Base-by-base conservation (phyloP, 2,113 vertebrate genomes). In the Polyodon spathula region DNA sequence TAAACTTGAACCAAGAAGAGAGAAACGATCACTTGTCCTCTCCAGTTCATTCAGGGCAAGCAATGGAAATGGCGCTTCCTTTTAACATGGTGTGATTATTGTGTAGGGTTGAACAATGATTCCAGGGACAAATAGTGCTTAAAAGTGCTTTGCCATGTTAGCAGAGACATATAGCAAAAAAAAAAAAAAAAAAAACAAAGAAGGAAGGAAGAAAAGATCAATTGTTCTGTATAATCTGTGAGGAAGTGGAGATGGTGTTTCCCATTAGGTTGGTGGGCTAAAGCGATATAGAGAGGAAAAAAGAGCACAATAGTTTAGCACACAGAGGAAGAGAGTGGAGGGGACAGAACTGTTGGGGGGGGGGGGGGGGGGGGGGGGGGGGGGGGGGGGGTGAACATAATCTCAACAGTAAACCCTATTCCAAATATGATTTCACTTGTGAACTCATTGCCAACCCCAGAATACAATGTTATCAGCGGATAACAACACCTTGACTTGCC, bases 391-490 rank as follows among this genome's bases (percentile, higher is more conserved):
- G 17, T 44, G 61, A 48, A 39, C 16, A 52, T 11, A 63, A 55
- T 12, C 50, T 6, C 5, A 39, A 16, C 37, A 41, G 43, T 17
- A 27, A 68, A 77, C 46, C 46, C 74, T 76, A 59, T 73, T 66
- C 63, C 56, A 44, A 50, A 44, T 15, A 37, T 15, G 63, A 27
- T 55, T 59, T 58, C 57, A 56, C 54, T 43, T 63, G 40, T 51
- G 61, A 68, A 63, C 58, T 53, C n/a, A 53, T 66, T 41, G 73
- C 69, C 65, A 59, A 62, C 67, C 71, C 63, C 61, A 60, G 46
- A 54, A 73, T 60, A 84, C 83, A 86, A 85, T 85, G 78, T 86
- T 83, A 85, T 85, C 84, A 77, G 55, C 48, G 27, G 72, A 72
- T 68, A 61, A 61, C 60, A 62, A 44, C 60, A 62, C 46, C 40